A percentile compares a stretch with the other conserved stretches of the same genome.
These are phyloP conservation scores for Acanthacorydalis orientalis DNA, from an alignment of 2,888 invertebrate species.

Conservation along the genomic window DNA sequence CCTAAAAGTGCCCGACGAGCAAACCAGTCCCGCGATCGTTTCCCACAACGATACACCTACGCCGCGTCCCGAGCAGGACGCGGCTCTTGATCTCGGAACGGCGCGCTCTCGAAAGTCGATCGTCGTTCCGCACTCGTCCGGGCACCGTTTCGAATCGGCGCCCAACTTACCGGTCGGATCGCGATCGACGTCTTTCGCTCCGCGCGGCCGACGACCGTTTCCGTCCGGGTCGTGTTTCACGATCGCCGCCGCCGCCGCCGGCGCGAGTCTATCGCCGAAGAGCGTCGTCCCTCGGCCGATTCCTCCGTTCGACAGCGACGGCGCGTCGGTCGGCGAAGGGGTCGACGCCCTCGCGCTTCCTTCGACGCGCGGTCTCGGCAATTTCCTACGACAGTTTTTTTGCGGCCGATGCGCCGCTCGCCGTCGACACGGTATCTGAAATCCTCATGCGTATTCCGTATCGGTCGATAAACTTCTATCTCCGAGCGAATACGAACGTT, in stretches of 20 bases:
- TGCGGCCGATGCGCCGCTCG: conserved; percentile 1
- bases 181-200: not conserved
- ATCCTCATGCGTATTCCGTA: conserved; percentile 53
- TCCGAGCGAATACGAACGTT: conserved; percentile 27
- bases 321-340: too few relatives aligned
- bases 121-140: not conserved
- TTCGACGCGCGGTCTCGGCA: not conserved
- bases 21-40: not conserved
- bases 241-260: conserved; percentile 3
- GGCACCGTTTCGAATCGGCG: not conserved
- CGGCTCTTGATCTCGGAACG: too few relatives aligned
- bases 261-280: conserved; percentile 1
- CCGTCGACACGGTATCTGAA: not conserved
- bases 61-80: too few relatives aligned
- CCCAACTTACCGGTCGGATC: too few relatives aligned
- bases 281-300: not conserved
- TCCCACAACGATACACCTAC: not conserved
- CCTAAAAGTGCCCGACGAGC: not conserved
- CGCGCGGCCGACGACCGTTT: not conserved
- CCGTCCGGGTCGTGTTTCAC: conserved; percentile 4
- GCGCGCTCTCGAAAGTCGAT: not conserved
- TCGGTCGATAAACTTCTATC: conserved; percentile 48
- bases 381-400: not conserved
- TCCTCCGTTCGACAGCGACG: too few relatives aligned
- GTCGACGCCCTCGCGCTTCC: too few relatives aligned